A percentile compares a stretch with the other conserved stretches of the same genome.
Conservation (phyloP, 2,888 invertebrate species). For the Melanostoma scalare region DNA sequence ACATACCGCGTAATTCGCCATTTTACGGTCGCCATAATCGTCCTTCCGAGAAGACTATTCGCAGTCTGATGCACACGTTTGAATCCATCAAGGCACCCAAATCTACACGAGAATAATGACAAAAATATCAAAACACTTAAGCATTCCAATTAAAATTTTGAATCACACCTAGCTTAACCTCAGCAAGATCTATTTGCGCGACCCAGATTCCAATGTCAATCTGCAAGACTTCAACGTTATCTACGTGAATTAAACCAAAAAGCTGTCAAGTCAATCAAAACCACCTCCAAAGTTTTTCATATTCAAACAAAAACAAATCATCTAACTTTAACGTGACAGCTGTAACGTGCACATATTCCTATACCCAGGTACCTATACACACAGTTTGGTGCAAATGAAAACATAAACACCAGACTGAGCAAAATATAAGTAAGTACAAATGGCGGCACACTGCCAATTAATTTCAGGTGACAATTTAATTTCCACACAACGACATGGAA, state of each 20-base stretch:
- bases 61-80: too few relatives aligned
- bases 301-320: conserved; percentile 26
- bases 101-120: neutral
- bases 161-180: conserved; percentile 31
- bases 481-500: conserved; percentile 74
- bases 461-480: conserved; percentile 81
- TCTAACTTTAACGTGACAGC: conserved; percentile 57
- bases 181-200: conserved; percentile 47
- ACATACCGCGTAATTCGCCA: too few relatives aligned
- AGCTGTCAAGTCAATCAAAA: conserved; percentile 65
- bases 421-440: conserved; percentile 9
- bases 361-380: neutral
- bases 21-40: too few relatives aligned
- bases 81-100: neutral
- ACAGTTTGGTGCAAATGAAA: conserved; percentile 21
- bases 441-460: conserved; percentile 76
- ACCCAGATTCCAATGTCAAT: conserved; percentile 64
- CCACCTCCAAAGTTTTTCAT: conserved; percentile 31
- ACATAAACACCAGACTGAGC: conserved; percentile 28
- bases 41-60: too few relatives aligned
- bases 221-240: conserved; percentile 58
- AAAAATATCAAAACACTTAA: conserved; percentile 42
- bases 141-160: conserved; percentile 59
- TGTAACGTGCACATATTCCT: conserved; percentile 37
- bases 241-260: conserved; percentile 61